Percentiles rank a stretch among this genome's conserved stretches.
phyloP scores from a whole-genome alignment of 2,888 invertebrate species.

The Troides helena region DNA sequence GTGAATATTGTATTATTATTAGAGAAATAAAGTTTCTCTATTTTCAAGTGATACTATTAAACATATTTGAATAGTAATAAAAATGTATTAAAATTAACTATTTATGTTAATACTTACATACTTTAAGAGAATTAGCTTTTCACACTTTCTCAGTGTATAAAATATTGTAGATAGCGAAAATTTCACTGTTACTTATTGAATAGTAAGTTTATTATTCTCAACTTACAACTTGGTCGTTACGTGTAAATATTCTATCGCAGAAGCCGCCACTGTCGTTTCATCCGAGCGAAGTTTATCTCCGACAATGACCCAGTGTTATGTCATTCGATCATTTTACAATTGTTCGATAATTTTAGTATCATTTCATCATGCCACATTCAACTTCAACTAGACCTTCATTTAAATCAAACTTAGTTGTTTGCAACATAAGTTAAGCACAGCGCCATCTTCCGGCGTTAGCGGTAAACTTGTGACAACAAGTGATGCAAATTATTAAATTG shows the following conservation, averaged over 20 bases:
- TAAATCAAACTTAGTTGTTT: too few species aligned
- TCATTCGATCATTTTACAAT: conserved; percentile 11
- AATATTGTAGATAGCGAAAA: too few species aligned
- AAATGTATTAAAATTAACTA: too few species aligned
- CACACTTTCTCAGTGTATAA: too few species aligned
- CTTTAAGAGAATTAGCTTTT: too few species aligned
- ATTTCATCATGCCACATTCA: conserved; percentile 14
- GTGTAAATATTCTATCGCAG: conserved; percentile 5
- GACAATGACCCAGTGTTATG: conserved; percentile 23
- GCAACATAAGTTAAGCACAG: neutral
- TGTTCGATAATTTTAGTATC: conserved; percentile 14
- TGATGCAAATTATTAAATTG: too few species aligned
- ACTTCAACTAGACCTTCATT: neutral
- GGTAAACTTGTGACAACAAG: neutral
- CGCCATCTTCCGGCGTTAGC: conserved; percentile 2
- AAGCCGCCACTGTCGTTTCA: neutral
- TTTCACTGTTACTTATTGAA: too few species aligned
- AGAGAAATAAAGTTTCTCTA: too few species aligned
- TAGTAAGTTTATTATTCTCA: neutral
- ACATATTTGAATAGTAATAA: too few species aligned
- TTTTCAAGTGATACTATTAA: too few species aligned
- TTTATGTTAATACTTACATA: too few species aligned
- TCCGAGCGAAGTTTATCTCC: conserved; percentile 12
- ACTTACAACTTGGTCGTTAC: conserved; percentile 11
- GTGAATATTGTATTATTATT: too few species aligned